Conservation (phyloP, 1,140 invertebrate genomes). For the Zaprionus gabonicus region DNA sequence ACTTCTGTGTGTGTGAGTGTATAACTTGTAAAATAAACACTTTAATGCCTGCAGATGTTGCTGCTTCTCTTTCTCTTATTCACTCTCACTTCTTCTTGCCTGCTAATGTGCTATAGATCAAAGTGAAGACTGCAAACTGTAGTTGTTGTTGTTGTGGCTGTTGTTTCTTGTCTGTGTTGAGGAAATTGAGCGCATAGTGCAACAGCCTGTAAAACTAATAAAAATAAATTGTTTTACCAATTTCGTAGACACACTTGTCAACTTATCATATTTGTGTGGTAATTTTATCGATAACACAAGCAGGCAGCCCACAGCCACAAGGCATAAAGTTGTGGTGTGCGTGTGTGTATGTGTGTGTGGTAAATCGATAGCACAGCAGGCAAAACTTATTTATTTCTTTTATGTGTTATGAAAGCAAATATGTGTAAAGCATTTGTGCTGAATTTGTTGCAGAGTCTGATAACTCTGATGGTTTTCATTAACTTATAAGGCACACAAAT, state of each 20-base stretch:
- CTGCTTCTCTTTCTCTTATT: neutral
- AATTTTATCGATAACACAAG: conserved; percentile 28
- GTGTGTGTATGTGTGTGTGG: neutral
- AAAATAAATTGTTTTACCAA: conserved; percentile 67
- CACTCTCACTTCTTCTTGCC: neutral
- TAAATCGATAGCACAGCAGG: conserved; percentile 14
- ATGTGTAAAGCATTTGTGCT: neutral
- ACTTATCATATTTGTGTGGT: conserved; percentile 36
- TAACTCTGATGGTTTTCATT: neutral
- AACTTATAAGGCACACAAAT: neutral
- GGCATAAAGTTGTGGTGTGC: neutral
- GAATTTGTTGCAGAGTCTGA: neutral
- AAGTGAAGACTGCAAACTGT: conserved; percentile 14
- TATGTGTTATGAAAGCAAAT: neutral
- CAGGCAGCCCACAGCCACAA: neutral
- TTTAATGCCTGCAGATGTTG: conserved; percentile 68
- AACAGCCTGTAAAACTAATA: conserved; percentile 53
- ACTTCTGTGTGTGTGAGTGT: conserved; percentile 28
- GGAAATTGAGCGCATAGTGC: conserved; percentile 15
- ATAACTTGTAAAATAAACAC: conserved; percentile 61
- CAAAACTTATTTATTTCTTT: conserved; percentile 13
- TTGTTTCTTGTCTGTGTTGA: neutral
- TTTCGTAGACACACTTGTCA: conserved; percentile 47
- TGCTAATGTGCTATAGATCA: conserved; percentile 18
- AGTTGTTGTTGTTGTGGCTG: neutral